These are phyloP conservation scores for Xiphophorus couchianus DNA, from an alignment of 2,113 vertebrate species.

Conservation along the genomic window DNA sequence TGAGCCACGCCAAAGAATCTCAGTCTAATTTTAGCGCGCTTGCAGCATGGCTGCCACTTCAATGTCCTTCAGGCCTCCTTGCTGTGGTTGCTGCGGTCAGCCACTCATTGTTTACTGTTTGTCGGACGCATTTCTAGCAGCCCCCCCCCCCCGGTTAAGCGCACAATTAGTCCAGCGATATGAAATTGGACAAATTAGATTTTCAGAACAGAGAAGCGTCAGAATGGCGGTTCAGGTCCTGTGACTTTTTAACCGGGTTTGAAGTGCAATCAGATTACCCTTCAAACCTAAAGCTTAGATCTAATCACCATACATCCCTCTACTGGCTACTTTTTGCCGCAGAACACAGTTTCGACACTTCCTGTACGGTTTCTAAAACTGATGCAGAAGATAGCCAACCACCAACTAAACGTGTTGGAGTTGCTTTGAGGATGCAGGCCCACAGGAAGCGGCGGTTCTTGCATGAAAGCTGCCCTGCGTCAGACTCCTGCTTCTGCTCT, in stretches of 20 bases:
- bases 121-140: not conserved
- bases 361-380: not conserved
- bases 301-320: too few relatives aligned
- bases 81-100: constrained; percentile 17
- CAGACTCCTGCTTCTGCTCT: too few relatives aligned
- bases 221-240: not conserved
- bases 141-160: too few relatives aligned
- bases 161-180: not conserved
- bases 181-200: not conserved
- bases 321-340: not conserved
- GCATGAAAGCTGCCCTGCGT: too few relatives aligned
- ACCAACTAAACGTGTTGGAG: too few relatives aligned
- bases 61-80: constrained; percentile 32
- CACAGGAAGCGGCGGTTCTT: too few relatives aligned
- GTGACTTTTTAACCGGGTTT: not conserved
- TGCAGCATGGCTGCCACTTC: constrained; percentile 49
- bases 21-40: constrained; percentile 60
- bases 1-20: constrained; percentile 39
- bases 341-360: not conserved
- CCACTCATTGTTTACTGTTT: constrained; percentile 18
- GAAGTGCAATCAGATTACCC: not conserved
- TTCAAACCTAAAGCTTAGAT: too few relatives aligned
- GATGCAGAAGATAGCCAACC: not conserved
- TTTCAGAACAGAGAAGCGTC: not conserved
- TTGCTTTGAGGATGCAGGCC: too few relatives aligned